These are phyloP conservation scores for Lagopus leucura DNA, from an alignment of 2,113 vertebrate genomes.

Conservation along the genomic window DNA sequence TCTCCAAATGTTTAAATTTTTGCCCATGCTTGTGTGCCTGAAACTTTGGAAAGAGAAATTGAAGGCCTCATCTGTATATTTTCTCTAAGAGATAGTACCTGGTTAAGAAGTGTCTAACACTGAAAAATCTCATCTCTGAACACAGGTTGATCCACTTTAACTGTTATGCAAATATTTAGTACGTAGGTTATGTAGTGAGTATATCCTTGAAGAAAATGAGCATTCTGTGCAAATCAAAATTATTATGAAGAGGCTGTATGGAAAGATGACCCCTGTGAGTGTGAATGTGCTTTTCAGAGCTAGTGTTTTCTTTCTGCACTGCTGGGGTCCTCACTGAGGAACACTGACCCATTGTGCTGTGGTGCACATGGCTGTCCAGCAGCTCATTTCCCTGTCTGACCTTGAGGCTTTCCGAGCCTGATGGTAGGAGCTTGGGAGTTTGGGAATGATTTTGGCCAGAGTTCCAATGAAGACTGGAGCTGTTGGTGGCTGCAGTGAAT, in stretches of 20 bases:
- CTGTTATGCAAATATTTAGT: background rate
- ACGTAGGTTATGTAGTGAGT: background rate
- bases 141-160: background rate
- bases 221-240: background rate
- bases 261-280: constrained; percentile 1
- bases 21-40: background rate
- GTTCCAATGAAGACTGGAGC: background rate
- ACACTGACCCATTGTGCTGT: constrained; percentile 43
- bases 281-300: constrained; percentile 57
- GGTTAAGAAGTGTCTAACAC: background rate
- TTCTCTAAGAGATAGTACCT: background rate
- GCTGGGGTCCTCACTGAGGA: constrained; percentile 26
- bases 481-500: background rate
- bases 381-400: background rate
- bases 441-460: background rate
- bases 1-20: background rate
- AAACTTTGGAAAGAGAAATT: background rate
- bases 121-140: background rate
- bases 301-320: constrained; percentile 55
- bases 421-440: background rate
- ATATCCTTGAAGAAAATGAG: constrained; percentile 11
- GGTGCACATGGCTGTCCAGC: constrained; percentile 59
- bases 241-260: constrained; percentile 25
- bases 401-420: background rate
- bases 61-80: background rate